Evolutionary conservation across 2,888 invertebrate species (phyloP).

Genomic region (Hydrotaea diabolus): DNA sequence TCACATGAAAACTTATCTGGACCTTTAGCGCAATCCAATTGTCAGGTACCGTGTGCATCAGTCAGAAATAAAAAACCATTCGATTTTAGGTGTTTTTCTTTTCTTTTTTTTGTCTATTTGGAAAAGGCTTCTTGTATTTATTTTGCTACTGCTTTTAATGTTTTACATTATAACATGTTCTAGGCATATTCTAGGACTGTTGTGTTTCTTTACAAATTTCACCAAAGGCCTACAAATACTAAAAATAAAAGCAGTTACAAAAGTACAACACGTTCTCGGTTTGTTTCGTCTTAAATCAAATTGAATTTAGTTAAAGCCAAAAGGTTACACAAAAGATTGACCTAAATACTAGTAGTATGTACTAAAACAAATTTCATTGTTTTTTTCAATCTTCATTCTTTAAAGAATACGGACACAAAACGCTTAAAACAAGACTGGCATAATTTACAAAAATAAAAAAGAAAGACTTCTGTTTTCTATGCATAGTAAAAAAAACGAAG

Average conservation of each 20-base stretch:
- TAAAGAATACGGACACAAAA: background rate
- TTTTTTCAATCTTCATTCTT: background rate
- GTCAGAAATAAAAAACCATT: background rate
- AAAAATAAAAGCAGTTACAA: conserved; percentile 25
- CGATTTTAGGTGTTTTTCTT: background rate
- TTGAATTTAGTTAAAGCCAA: conserved; percentile 4
- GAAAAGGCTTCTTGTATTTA: conserved; percentile 12
- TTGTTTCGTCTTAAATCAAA: conserved; percentile 7
- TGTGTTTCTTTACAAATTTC: conserved; percentile 14
- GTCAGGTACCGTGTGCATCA: no score
- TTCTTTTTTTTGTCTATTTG: background rate
- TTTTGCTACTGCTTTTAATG: conserved; percentile 23
- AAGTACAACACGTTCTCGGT: background rate
- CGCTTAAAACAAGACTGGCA: conserved; percentile 15
- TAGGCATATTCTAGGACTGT: conserved; percentile 7
- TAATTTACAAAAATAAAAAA: conserved; percentile 1
- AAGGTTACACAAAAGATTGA: background rate
- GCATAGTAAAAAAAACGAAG: background rate
- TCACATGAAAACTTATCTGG: no score
- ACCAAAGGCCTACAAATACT: conserved; percentile 9
- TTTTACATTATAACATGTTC: conserved; percentile 6
- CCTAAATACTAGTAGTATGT: conserved; percentile 13
- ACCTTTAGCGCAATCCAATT: no score
- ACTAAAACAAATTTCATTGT: background rate
- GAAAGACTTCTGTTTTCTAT: background rate